These are phyloP conservation scores for Larimichthys crocea DNA, from an alignment of 2,113 vertebrate genomes.

Conservation along the genomic window DNA sequence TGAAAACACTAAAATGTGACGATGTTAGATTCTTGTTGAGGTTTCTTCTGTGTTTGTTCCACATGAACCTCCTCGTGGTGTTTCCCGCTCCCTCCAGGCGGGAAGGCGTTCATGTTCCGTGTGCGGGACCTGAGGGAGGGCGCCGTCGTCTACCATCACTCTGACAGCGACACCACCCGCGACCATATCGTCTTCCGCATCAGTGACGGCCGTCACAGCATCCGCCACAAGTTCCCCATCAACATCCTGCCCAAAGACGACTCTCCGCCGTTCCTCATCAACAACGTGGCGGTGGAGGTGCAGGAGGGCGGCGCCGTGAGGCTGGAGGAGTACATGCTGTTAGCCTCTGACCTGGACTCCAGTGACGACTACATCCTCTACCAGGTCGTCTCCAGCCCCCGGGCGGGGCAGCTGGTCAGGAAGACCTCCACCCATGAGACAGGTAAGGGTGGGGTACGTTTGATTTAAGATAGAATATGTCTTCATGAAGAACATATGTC, in stretches of 20 bases:
- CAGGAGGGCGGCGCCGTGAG: slow-evolving; percentile 71
- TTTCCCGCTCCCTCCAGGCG: slow-evolving; percentile 69
- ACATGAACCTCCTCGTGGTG: no score
- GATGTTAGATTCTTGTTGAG: no score
- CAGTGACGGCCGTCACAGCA: slow-evolving; percentile 81
- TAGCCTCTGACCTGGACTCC: slow-evolving; percentile 83
- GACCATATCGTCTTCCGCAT: slow-evolving; percentile 82
- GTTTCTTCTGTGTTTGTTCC: no score
- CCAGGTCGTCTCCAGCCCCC: slow-evolving; percentile 46
- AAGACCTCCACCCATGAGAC: slow-evolving; percentile 60
- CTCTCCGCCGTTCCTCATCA: slow-evolving; percentile 80
- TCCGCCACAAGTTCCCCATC: slow-evolving; percentile 81
- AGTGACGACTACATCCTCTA: slow-evolving; percentile 80
- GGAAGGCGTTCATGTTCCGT: slow-evolving; percentile 86
- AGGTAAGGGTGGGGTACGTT: slow-evolving; percentile 53
- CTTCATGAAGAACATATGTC: no score
- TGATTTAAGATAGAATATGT: no score
- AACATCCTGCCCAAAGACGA: slow-evolving; percentile 83
- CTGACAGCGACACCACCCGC: slow-evolving; percentile 83
- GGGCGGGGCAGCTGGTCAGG: slow-evolving; percentile 73
- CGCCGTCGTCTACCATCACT: slow-evolving; percentile 81
- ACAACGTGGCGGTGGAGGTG: slow-evolving; percentile 80
- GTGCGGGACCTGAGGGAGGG: slow-evolving; percentile 82
- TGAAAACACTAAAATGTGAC: no score
- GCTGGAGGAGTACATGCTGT: slow-evolving; percentile 69